Evolutionary conservation across 2,888 invertebrate species (phyloP).

Genomic region (Fissipunctia ypsillon): DNA sequence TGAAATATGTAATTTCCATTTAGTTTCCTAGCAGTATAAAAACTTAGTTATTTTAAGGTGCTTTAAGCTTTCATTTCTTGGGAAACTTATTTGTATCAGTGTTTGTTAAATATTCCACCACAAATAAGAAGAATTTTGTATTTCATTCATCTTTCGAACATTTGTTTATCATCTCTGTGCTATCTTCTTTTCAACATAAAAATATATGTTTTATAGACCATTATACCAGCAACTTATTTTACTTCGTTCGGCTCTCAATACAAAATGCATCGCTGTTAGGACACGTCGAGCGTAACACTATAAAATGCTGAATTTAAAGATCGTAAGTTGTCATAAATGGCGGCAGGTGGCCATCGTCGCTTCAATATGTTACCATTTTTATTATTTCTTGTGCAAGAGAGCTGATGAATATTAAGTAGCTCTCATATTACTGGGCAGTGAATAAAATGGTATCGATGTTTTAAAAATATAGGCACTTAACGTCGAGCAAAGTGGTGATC

Average conservation of each 20-base stretch:
- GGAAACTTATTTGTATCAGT: neutral
- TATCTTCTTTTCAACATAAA: neutral
- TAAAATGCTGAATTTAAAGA: conserved; percentile 40
- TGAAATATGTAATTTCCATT: neutral
- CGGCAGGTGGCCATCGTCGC: conserved; percentile 24
- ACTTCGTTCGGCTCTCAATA: conserved; percentile 24
- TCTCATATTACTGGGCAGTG: neutral
- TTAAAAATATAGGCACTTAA: conserved; percentile 4
- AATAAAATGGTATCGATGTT: conserved; percentile 3
- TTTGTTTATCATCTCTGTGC: neutral
- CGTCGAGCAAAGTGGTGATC: neutral
- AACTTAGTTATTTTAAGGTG: neutral
- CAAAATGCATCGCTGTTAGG: conserved; percentile 32
- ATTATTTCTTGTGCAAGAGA: conserved; percentile 28
- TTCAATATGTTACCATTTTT: conserved; percentile 30
- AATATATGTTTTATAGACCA: neutral
- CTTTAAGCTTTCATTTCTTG: neutral
- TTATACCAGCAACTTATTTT: neutral
- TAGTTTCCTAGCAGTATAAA: neutral
- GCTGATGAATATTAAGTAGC: conserved; percentile 49
- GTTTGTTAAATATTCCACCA: neutral
- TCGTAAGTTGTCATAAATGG: conserved; percentile 29
- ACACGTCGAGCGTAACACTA: conserved; percentile 23
- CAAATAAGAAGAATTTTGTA: neutral
- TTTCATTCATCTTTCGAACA: neutral